A percentile compares a stretch with the other conserved stretches of the same genome.
Conservation (phyloP, 2,888 invertebrate species). For the Lycia hirtaria region DNA sequence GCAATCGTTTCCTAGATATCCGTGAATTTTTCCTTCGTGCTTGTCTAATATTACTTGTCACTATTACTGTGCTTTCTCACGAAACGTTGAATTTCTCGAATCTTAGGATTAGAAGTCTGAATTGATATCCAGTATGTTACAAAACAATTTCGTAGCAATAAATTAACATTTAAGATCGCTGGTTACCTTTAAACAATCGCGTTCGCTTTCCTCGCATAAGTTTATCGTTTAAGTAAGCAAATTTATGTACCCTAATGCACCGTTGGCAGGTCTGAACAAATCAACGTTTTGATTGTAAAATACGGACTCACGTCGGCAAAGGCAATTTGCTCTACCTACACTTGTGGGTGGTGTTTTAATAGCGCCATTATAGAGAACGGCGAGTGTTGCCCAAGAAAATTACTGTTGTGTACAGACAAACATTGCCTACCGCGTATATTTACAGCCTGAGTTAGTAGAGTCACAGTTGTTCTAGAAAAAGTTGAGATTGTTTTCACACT, state of each 20-base stretch:
- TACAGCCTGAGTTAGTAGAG: conserved; percentile 57
- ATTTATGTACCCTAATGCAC: conserved; percentile 77
- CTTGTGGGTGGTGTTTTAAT: conserved; percentile 83
- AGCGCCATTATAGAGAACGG: conserved; percentile 75
- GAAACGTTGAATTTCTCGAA: conserved; percentile 62
- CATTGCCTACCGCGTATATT: conserved; percentile 58
- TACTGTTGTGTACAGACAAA: conserved; percentile 66
- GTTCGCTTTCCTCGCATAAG: conserved; percentile 66
- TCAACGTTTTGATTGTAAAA: conserved; percentile 80
- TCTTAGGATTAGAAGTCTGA: conserved; percentile 42
- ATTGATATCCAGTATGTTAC: conserved; percentile 45
- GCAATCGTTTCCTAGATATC: conserved; percentile 68
- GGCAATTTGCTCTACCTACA: conserved; percentile 71
- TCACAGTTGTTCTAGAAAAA: conserved; percentile 40
- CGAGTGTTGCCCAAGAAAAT: conserved; percentile 77
- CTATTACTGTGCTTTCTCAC: conserved; percentile 72
- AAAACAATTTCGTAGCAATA: conserved; percentile 57
- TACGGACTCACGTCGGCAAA: conserved; percentile 76
- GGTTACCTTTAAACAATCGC: conserved; percentile 67
- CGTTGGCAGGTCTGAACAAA: conserved; percentile 75
- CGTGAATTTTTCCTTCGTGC: conserved; percentile 71
- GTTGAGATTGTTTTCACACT: conserved; percentile 34
- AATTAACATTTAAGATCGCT: conserved; percentile 68
- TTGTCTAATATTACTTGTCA: conserved; percentile 67
- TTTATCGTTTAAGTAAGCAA: conserved; percentile 76